These are phyloP conservation scores for Dynastes grantii DNA, from an alignment of 2,888 invertebrate genomes.

Conservation along the genomic window DNA sequence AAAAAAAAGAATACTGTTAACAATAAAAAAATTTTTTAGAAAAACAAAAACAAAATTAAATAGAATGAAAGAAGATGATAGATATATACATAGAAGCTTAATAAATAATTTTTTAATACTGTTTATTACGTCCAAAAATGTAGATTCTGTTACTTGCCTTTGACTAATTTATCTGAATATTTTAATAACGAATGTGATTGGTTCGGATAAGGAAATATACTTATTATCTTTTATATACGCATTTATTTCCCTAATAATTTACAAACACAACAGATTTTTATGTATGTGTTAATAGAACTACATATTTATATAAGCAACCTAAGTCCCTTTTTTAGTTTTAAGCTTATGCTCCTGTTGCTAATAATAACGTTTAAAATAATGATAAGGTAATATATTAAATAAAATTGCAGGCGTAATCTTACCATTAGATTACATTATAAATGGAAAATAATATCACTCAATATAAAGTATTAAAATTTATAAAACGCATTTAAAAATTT, in stretches of 20 bases:
- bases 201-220: conserved; percentile 32
- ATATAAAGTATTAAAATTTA: too few relatives aligned
- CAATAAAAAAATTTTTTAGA: background rate
- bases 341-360: background rate
- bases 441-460: background rate
- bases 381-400: background rate
- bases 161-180: background rate
- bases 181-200: conserved; percentile 11
- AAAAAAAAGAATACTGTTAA: background rate
- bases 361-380: background rate
- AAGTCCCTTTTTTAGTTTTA: conserved; percentile 11
- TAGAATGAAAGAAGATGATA: conserved; percentile 3
- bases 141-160: background rate
- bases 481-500: background rate
- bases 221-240: conserved; percentile 26
- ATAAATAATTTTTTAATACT: conserved; percentile 30
- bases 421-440: background rate
- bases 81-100: background rate
- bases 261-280: conserved; percentile 2
- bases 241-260: conserved; percentile 24
- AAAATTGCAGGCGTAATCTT: background rate
- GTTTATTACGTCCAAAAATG: background rate
- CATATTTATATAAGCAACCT: conserved; percentile 16
- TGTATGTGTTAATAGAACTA: background rate
- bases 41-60: background rate